phyloP scores from a whole-genome alignment of 2,888 invertebrate species.

The Mayetiola destructor region DNA sequence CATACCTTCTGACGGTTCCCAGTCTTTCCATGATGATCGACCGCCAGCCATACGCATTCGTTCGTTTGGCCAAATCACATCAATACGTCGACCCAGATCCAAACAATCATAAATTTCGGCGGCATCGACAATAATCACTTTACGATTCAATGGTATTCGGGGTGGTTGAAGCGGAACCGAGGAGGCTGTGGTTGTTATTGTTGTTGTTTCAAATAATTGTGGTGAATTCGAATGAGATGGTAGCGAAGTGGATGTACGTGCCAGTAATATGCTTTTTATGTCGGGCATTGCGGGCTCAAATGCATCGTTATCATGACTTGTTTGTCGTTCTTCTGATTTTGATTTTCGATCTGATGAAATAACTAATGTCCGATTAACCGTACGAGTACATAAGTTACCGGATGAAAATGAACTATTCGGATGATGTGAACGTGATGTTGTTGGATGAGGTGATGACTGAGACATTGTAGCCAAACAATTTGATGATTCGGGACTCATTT shows the following conservation, averaged over 20 bases:
- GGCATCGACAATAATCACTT: conserved; percentile 34
- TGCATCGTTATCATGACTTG: conserved; percentile 14
- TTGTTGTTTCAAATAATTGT: neutral
- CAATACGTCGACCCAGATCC: conserved; percentile 76
- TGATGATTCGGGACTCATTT: neutral
- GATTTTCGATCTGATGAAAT: conserved; percentile 13
- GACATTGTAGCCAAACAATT: neutral
- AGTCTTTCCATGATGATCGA: conserved; percentile 70
- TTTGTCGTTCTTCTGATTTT: conserved; percentile 15
- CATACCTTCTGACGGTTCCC: conserved; percentile 79
- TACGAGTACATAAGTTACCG: conserved; percentile 10
- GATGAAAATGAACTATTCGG: conserved; percentile 15
- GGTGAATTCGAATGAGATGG: neutral
- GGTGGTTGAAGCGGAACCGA: conserved; percentile 24
- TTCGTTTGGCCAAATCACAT: conserved; percentile 92
- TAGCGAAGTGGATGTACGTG: neutral
- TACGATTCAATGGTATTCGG: conserved; percentile 30
- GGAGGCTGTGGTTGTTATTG: conserved; percentile 12
- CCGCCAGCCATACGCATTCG: conserved; percentile 76
- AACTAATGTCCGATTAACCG: neutral
- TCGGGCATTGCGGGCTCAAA: conserved; percentile 9
- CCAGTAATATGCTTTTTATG: neutral
- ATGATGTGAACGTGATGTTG: neutral
- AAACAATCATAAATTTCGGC: conserved; percentile 72
- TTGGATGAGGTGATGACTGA: neutral